Conservation (phyloP, 2,888 invertebrate genomes). For the Nomada hirtipes region DNA sequence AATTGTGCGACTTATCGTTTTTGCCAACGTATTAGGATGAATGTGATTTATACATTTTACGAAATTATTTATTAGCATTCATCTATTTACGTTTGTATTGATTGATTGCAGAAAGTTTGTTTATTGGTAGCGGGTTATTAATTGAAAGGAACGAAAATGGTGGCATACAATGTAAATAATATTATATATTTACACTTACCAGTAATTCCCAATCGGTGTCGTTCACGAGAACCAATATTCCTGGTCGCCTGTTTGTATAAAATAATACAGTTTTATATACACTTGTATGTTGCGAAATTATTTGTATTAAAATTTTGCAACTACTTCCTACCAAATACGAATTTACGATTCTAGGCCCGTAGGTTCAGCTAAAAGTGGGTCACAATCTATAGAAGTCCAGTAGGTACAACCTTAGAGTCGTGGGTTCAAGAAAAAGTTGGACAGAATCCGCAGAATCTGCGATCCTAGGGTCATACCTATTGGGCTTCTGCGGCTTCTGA, state of each 20-base stretch:
- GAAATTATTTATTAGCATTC: not conserved
- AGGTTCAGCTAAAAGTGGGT: no score
- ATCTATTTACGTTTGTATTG: not conserved
- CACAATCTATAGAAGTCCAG: no score
- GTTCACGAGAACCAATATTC: slow-evolving; percentile 97
- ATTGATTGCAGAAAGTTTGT: not conserved
- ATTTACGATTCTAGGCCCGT: no score
- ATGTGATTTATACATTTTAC: not conserved
- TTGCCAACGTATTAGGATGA: not conserved
- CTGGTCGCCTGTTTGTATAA: slow-evolving; percentile 88
- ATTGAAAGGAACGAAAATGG: not conserved
- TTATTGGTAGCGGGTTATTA: not conserved
- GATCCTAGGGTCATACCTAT: no score
- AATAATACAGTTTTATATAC: not conserved
- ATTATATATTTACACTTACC: slow-evolving; percentile 86
- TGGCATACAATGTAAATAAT: not conserved
- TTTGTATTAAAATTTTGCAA: no score
- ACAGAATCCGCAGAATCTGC: no score
- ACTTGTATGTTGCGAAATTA: no score
- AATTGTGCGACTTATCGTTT: slow-evolving; percentile 45
- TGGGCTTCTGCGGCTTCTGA: no score
- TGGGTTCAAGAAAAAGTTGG: no score
- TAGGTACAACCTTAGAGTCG: no score
- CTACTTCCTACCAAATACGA: no score
- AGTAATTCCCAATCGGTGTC: slow-evolving; percentile 98